Evolutionary conservation across 2,888 invertebrate genomes (phyloP).

Genomic region (Pelosia muscerda): DNA sequence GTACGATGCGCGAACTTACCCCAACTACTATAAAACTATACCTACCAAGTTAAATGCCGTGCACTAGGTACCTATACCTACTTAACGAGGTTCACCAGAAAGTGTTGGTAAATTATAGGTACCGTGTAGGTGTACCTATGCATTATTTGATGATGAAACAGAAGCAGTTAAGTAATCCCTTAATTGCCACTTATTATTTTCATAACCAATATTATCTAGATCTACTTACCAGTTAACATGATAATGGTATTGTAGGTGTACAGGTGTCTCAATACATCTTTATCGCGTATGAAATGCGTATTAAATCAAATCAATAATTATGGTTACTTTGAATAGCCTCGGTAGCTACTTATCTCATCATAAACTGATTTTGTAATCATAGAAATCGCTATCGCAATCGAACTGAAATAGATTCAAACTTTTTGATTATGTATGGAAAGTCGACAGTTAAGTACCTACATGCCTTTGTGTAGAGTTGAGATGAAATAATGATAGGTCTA

Average conservation of each 20-base stretch:
- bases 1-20: too few relatives aligned
- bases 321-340: not conserved
- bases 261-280: not conserved
- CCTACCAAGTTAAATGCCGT: too few relatives aligned
- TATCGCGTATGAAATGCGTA: constrained; percentile 7
- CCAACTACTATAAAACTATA: too few relatives aligned
- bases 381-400: constrained; percentile 1
- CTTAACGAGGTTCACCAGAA: too few relatives aligned
- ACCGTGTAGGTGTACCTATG: too few relatives aligned
- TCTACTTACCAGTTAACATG: not conserved
- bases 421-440: not conserved
- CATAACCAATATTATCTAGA: not conserved
- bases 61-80: too few relatives aligned
- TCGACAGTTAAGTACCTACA: not conserved
- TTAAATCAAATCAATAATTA: constrained; percentile 7
- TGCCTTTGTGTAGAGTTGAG: not conserved
- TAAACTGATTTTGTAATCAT: not conserved
- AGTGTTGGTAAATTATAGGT: too few relatives aligned
- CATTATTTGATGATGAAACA: not conserved
- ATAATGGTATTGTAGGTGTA: constrained; percentile 1
- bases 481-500: not conserved
- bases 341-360: not conserved
- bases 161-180: not conserved
- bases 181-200: not conserved
- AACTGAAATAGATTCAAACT: not conserved